phyloP scores from a whole-genome alignment of 2,797 vertebrate genomes.

The Sebastes ruberrimus region DNA sequence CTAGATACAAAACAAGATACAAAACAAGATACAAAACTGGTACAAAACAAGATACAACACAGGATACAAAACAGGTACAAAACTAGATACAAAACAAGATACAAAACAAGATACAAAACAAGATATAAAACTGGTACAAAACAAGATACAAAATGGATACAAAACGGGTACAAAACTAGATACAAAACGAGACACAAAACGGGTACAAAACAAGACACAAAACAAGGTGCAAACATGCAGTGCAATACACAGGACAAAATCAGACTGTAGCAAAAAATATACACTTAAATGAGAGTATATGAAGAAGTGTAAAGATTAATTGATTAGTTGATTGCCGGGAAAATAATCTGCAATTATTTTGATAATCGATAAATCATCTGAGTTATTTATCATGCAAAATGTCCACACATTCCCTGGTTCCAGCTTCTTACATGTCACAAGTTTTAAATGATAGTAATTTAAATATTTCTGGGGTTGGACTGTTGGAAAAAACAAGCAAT shows the following conservation, averaged over 20 bases:
- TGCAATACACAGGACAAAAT: background rate
- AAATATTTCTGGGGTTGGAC: background rate
- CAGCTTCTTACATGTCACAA: background rate
- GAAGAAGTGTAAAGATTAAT: background rate
- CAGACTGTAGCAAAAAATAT: background rate
- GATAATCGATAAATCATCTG: too few relatives aligned
- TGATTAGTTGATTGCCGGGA: too few relatives aligned
- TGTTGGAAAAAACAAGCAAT: background rate
- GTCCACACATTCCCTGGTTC: background rate
- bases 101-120: too few relatives aligned
- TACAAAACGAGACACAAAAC: too few relatives aligned
- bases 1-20: background rate
- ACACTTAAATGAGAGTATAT: background rate
- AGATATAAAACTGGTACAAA: too few relatives aligned
- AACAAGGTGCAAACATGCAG: background rate
- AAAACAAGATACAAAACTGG: background rate
- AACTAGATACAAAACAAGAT: background rate
- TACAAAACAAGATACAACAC: background rate
- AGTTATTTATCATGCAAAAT: too few relatives aligned
- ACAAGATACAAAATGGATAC: rapidly evolving
- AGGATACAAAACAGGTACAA: too few relatives aligned
- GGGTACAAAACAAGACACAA: too few relatives aligned
- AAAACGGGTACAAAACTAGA: too few relatives aligned
- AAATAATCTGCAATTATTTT: too few relatives aligned
- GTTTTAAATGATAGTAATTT: background rate